A percentile compares a stretch with the other conserved stretches of the same genome.
phyloP scores from a whole-genome alignment of 2,888 invertebrate genomes.

The Rhimphoctona megacephalus region DNA sequence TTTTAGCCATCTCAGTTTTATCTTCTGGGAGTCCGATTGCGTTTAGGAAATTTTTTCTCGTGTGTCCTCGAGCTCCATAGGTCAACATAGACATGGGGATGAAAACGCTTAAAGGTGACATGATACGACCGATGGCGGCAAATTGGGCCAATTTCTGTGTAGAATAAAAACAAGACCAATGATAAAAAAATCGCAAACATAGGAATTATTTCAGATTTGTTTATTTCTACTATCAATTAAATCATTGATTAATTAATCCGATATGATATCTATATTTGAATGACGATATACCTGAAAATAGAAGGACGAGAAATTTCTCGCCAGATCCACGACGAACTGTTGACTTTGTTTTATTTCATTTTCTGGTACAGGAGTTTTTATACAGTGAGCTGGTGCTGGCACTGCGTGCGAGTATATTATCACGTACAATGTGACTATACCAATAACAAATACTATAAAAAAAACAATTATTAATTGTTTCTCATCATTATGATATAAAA shows the following conservation, averaged over 20 bases:
- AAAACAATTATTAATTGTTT: too few relatives aligned
- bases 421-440: background rate
- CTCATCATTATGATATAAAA: too few relatives aligned
- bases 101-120: conserved; percentile 3
- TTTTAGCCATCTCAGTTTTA: background rate
- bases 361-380: background rate
- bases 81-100: background rate
- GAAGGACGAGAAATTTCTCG: background rate
- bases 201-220: background rate
- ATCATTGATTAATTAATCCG: background rate
- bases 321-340: background rate
- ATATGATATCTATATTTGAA: too few relatives aligned
- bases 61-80: background rate
- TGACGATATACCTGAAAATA: background rate
- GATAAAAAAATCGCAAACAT: background rate
- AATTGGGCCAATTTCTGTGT: background rate
- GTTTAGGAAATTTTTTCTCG: background rate
- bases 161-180: background rate
- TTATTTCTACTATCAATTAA: background rate
- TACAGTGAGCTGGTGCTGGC: background rate
- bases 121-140: background rate
- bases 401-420: background rate
- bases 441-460: background rate
- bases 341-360: background rate
- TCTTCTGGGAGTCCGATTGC: background rate